Conservation (phyloP, 1,140 invertebrate genomes). For the Neelides sp. region DNA sequence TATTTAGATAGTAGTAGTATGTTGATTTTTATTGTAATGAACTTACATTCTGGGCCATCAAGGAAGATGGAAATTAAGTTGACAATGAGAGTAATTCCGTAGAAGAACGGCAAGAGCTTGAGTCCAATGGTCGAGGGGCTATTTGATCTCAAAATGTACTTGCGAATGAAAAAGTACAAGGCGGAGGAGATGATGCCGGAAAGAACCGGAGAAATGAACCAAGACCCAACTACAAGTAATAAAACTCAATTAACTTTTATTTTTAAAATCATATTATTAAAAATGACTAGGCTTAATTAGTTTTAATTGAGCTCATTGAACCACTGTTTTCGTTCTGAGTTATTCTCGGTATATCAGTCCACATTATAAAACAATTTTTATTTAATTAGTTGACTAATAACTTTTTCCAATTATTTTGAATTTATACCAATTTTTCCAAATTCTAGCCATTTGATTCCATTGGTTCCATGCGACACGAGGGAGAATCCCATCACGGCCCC, state of each 20-base stretch:
- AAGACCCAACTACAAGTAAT: constrained; percentile 66
- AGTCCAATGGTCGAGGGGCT: constrained; percentile 77
- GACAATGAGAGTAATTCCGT: constrained; percentile 77
- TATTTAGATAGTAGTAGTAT: too few relatives aligned
- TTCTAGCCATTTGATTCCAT: constrained; percentile 71
- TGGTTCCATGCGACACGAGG: constrained; percentile 71
- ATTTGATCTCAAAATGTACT: constrained; percentile 61
- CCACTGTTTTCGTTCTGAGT: too few relatives aligned
- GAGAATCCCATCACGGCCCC: constrained; percentile 97
- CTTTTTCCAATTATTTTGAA: too few relatives aligned
- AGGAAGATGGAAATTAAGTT: constrained; percentile 87
- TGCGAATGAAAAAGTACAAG: constrained; percentile 66
- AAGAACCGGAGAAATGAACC: constrained; percentile 91
- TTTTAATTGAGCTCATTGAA: too few relatives aligned
- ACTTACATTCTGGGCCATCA: constrained; percentile 77
- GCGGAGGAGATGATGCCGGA: constrained; percentile 78
- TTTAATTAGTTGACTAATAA: too few relatives aligned
- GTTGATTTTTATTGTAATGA: background rate
- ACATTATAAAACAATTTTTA: too few relatives aligned
- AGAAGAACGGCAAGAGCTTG: constrained; percentile 74
- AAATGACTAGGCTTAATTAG: too few relatives aligned
- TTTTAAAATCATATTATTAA: constrained; percentile 11
- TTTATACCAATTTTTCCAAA: constrained; percentile 69
- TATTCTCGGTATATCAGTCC: too few relatives aligned
- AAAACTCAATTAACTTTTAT: constrained; percentile 21